phyloP scores from a whole-genome alignment of 2,797 vertebrate species.

The Helostoma temminkii region DNA sequence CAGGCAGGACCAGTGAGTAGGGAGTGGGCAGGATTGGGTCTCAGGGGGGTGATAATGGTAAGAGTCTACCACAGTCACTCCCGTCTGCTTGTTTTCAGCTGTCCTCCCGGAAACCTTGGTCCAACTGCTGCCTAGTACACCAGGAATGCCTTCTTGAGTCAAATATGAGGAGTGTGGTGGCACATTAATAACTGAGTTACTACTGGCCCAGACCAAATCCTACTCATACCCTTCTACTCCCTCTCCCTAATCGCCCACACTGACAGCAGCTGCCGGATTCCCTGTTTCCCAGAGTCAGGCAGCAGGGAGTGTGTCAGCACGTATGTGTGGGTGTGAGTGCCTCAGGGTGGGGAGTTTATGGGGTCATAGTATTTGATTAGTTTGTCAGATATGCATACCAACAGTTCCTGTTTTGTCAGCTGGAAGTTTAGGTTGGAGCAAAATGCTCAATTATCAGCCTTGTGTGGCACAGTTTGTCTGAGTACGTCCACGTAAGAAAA shows the following conservation, averaged over 20 bases:
- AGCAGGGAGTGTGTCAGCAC: conserved; percentile 68
- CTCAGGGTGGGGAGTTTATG: conserved; percentile 63
- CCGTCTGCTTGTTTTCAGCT: conserved; percentile 81
- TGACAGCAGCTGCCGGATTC: conserved; percentile 78
- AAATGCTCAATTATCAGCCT: conserved; percentile 14
- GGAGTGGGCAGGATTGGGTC: conserved; percentile 40
- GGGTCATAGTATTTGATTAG: conserved; percentile 74
- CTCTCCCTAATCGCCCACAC: conserved; percentile 51
- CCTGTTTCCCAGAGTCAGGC: conserved; percentile 70
- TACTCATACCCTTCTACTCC: conserved; percentile 73
- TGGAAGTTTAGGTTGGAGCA: conserved; percentile 39
- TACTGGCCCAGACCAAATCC: conserved; percentile 73
- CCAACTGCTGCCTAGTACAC: conserved; percentile 87
- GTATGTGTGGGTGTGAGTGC: conserved; percentile 44
- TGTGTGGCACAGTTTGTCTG: not conserved
- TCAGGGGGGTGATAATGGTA: conserved; percentile 55
- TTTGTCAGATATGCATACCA: conserved; percentile 70
- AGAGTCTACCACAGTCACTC: conserved; percentile 69
- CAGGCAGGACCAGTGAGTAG: conserved; percentile 25
- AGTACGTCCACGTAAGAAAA: not conserved
- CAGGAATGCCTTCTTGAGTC: conserved; percentile 86
- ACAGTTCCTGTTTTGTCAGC: conserved; percentile 69
- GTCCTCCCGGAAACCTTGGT: conserved; percentile 82
- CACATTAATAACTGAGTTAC: conserved; percentile 82
- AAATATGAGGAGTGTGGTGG: conserved; percentile 80